Percentiles rank a stretch among this genome's conserved stretches.
phyloP scores from a whole-genome alignment of 2,888 invertebrate genomes.

The Stenchaetothrips biformis region DNA sequence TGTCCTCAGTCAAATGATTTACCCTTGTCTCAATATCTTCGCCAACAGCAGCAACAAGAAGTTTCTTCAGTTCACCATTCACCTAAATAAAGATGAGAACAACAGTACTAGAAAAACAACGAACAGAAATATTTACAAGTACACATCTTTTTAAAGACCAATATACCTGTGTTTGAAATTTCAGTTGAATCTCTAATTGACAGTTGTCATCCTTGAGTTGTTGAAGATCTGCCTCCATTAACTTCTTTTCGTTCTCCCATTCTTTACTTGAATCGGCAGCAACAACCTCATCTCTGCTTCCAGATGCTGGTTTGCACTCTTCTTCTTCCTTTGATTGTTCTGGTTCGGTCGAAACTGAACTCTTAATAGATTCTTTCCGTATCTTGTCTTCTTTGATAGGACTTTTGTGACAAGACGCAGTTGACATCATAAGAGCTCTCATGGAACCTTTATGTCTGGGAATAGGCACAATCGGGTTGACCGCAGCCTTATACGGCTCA shows the following conservation, averaged over 20 bases:
- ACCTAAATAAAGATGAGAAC: constrained; percentile 53
- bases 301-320: constrained; percentile 33
- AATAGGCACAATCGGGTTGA: constrained; percentile 65
- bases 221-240: constrained; percentile 57
- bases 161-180: constrained; percentile 72
- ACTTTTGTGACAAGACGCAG: constrained; percentile 42
- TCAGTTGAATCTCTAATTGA: constrained; percentile 71
- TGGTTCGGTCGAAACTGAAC: constrained; percentile 45
- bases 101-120: not conserved
- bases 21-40: constrained; percentile 88
- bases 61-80: constrained; percentile 85
- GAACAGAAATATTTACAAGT: constrained; percentile 30
- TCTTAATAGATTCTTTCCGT: constrained; percentile 56
- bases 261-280: constrained; percentile 36
- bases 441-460: constrained; percentile 46
- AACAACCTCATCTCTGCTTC: not conserved
- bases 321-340: constrained; percentile 23
- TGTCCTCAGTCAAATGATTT: constrained; percentile 86
- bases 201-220: constrained; percentile 63
- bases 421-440: constrained; percentile 39
- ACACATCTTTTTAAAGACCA: constrained; percentile 14
- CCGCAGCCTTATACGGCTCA: constrained; percentile 82
- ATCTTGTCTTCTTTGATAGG: constrained; percentile 31
- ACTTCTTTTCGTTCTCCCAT: constrained; percentile 47
- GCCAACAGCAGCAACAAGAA: constrained; percentile 90